Evolutionary conservation across 2,888 invertebrate species (phyloP).

Genomic region (Drosophila phalerata): DNA sequence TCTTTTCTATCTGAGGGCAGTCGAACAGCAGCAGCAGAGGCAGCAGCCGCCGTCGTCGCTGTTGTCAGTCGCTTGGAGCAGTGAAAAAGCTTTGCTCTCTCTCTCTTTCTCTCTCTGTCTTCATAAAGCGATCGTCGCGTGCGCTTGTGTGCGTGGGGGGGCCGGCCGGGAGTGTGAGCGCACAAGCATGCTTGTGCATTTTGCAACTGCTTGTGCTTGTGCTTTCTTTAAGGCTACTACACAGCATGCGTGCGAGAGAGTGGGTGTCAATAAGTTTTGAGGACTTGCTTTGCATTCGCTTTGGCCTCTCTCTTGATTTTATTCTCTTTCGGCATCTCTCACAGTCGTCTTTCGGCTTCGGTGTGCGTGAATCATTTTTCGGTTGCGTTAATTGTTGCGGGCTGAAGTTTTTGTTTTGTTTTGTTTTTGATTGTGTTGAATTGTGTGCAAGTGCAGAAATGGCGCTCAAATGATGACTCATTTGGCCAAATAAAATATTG

Average conservation of each 20-base stretch:
- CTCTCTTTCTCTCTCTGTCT: constrained; percentile 12
- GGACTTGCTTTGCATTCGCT: constrained; percentile 42
- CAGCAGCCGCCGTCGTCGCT: constrained; percentile 5
- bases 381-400: constrained; percentile 7
- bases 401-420: constrained; percentile 13
- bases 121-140: constrained; percentile 33
- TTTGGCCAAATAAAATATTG: constrained; percentile 22
- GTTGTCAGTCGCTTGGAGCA: constrained; percentile 27
- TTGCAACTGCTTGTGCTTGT: constrained; percentile 11
- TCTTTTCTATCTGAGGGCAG: constrained; percentile 72
- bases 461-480: constrained; percentile 41
- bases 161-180: constrained; percentile 31
- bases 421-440: background rate
- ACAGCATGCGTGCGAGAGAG: constrained; percentile 21
- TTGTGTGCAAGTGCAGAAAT: constrained; percentile 28
- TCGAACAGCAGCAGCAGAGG: constrained; percentile 24
- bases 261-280: constrained; percentile 38
- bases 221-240: constrained; percentile 17
- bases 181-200: constrained; percentile 57
- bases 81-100: constrained; percentile 38
- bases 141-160: constrained; percentile 41
- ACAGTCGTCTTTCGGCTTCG: constrained; percentile 3
- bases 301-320: background rate
- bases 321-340: constrained; percentile 1
- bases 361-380: constrained; percentile 24